These are phyloP conservation scores for Clarias macrocephalus DNA, from an alignment of 2,113 vertebrate genomes.

Conservation along the genomic window DNA sequence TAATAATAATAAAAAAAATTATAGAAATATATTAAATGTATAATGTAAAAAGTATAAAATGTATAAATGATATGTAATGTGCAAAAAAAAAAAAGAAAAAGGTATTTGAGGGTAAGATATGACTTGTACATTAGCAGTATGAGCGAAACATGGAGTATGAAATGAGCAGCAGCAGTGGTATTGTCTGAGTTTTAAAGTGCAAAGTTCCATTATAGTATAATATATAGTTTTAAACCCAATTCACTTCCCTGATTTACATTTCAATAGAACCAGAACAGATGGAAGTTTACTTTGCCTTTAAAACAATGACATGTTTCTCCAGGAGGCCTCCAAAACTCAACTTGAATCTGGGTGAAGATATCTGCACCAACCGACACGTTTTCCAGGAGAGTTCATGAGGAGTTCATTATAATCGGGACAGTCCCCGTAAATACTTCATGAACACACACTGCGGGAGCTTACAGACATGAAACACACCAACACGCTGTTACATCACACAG, in stretches of 20 bases:
- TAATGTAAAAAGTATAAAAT: no score
- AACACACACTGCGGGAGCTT: constrained; percentile 7
- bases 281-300: background rate
- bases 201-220: background rate
- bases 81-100: no score
- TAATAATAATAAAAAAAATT: no score
- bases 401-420: constrained; percentile 11
- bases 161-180: no score
- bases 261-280: background rate
- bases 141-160: no score
- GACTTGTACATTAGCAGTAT: no score
- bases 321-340: background rate
- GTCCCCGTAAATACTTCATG: constrained; percentile 22
- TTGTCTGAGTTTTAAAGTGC: no score
- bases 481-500: constrained; percentile 18
- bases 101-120: no score
- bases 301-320: background rate
- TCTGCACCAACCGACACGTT: background rate
- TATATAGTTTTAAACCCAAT: background rate
- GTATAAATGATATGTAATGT: no score
- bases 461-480: constrained; percentile 16
- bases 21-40: no score
- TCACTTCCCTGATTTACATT: background rate
- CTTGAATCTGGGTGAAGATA: background rate
- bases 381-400: background rate